Base-by-base conservation (phyloP, 2,888 invertebrate species). In the Diarsia rubi region DNA sequence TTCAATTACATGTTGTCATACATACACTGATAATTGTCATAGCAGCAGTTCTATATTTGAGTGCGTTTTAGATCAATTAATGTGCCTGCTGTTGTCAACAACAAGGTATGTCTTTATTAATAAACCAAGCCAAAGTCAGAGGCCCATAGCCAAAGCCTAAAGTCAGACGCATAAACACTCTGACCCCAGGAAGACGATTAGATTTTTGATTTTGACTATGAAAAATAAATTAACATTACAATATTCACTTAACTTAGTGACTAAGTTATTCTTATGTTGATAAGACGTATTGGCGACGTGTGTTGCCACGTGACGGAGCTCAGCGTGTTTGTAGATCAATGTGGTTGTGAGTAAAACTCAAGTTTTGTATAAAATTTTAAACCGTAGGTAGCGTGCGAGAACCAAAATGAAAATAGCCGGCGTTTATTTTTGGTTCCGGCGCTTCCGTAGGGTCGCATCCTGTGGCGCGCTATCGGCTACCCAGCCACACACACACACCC, bases 391-490 rank as follows among this genome's bases (percentile, higher is more conserved):
- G 21, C 19, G 45, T 19, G 44, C 8, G 21, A 70, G 31, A 52
- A 44, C 31, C 42, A n/a, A 21, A n/a, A 47, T 24, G 11, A 49
- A 52, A 52, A 77, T 49, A 79, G 21, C n/a, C 19, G 1, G 24
- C 31, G 57, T 52, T 65, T 60, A 71, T 76, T 52, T 60, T 65
- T 44, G 44, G n/a, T 45, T 44, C 11, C 31, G 57, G 31, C 37
- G 63, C 79, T 65, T 64, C 71, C 49, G 71, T 14, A 11, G 57
- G 49, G n/a, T 54, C 47, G 11, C 21, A 42, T 16, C 63, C 69
- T 57, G 76, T 42, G 49, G 45, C 27, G 27, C 19, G 62, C 44
- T 62, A 21, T 24, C 72, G 45, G 45, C n/a, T 21, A 21, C 16
- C 21, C n/a, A 5, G 31, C n/a, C 27, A 3, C 68, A 52, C 24